Evolutionary conservation across 2,888 invertebrate species (phyloP).

Genomic region (Apodemia zela): DNA sequence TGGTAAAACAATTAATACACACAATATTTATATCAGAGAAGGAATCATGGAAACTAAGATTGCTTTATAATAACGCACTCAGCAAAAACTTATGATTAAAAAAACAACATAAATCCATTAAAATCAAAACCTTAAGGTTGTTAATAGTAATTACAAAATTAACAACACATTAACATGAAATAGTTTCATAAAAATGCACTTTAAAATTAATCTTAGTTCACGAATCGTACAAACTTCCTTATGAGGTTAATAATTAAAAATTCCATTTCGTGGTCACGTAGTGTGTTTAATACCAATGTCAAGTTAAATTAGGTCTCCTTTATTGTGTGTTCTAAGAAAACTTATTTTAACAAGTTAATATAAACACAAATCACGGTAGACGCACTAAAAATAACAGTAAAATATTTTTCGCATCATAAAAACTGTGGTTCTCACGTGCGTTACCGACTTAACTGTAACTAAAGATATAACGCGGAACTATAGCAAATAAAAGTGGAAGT

Average conservation of each 20-base stretch:
- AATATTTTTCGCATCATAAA: constrained; percentile 44
- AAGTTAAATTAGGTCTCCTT: constrained; percentile 4
- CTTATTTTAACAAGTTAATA: constrained; percentile 2
- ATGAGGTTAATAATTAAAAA: constrained; percentile 11
- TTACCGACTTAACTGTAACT: constrained; percentile 27
- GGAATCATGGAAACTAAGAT: not conserved
- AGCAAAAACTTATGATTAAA: not conserved
- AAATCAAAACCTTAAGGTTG: not conserved
- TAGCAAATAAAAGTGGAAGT: constrained; percentile 12
- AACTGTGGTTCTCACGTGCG: constrained; percentile 40
- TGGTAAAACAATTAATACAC: too few relatives aligned
- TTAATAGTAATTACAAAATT: not conserved
- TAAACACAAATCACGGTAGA: constrained; percentile 19
- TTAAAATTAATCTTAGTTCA: constrained; percentile 7
- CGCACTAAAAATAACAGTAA: constrained; percentile 31
- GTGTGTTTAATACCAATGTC: constrained; percentile 8
- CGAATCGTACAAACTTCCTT: constrained; percentile 12
- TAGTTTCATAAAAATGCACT: constrained; percentile 4
- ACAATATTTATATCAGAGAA: not conserved
- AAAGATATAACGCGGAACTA: constrained; percentile 12
- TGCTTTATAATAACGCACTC: not conserved
- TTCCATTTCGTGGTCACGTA: constrained; percentile 4
- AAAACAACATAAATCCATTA: constrained; percentile 5
- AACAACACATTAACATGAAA: not conserved
- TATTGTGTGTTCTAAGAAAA: constrained; percentile 10